Evolutionary conservation across 2,797 vertebrate species (phyloP).

Genomic region (Sebastes steindachneri): DNA sequence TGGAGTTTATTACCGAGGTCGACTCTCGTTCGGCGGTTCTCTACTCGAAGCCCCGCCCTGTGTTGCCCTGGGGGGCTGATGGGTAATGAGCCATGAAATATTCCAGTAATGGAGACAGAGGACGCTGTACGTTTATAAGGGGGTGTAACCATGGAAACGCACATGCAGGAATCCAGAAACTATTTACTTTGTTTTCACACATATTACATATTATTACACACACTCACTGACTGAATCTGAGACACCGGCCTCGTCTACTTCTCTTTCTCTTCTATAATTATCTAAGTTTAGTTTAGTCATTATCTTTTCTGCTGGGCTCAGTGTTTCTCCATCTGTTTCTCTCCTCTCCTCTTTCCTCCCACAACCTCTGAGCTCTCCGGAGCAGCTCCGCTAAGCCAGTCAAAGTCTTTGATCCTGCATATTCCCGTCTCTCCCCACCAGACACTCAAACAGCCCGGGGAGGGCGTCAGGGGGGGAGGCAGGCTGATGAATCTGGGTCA

Average conservation of each 20-base stretch:
- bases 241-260: not conserved
- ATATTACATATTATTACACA: not conserved
- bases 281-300: not conserved
- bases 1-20: slow-evolving; percentile 47
- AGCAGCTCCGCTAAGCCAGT: slow-evolving; percentile 54
- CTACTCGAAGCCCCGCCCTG: slow-evolving; percentile 31
- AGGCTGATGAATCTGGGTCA: slow-evolving; percentile 72
- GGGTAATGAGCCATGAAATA: slow-evolving; percentile 68
- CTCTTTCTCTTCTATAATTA: slow-evolving; percentile 10
- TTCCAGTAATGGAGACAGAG: slow-evolving; percentile 63
- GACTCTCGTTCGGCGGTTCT: slow-evolving; percentile 7
- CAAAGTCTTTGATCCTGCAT: slow-evolving; percentile 54
- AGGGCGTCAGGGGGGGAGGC: not conserved
- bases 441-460: slow-evolving; percentile 17
- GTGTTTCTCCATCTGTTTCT: slow-evolving; percentile 47
- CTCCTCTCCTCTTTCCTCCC: slow-evolving; percentile 16
- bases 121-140: not conserved
- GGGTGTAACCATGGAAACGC: slow-evolving; percentile 42
- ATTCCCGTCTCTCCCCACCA: slow-evolving; percentile 21
- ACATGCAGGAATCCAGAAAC: slow-evolving; percentile 15
- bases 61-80: slow-evolving; percentile 35
- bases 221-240: not conserved
- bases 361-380: slow-evolving; percentile 32
- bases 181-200: slow-evolving; percentile 33
- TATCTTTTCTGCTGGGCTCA: slow-evolving; percentile 42